These are phyloP conservation scores for Dicentrarchus labrax DNA, from an alignment of 2,113 vertebrate genomes.

Conservation along the genomic window DNA sequence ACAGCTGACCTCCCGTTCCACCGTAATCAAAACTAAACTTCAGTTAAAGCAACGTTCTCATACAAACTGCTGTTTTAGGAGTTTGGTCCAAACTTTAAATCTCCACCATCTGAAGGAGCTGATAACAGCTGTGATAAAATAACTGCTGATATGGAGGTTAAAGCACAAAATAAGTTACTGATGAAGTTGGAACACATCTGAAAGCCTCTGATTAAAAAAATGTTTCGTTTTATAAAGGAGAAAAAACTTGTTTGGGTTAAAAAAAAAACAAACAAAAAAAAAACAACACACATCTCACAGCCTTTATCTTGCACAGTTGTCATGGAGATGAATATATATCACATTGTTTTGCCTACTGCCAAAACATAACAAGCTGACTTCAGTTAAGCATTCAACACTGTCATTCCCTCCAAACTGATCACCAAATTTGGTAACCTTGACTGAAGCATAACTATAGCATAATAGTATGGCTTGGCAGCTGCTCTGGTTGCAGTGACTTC, in stretches of 20 bases:
- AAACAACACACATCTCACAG: too few species aligned
- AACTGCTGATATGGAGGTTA: not conserved
- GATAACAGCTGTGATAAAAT: constrained; percentile 2
- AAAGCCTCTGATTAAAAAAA: not conserved
- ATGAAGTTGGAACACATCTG: not conserved
- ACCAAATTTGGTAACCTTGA: too few species aligned
- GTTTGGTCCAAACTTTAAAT: constrained; percentile 4
- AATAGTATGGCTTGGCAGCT: too few species aligned
- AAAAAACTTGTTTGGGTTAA: not conserved
- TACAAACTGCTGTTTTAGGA: not conserved
- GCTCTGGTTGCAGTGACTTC: too few species aligned
- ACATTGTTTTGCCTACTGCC: too few species aligned
- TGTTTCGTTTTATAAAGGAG: not conserved
- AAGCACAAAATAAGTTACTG: not conserved
- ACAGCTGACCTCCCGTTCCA: constrained; percentile 34
- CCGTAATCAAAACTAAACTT: not conserved
- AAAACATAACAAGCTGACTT: too few species aligned
- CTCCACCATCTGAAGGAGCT: not conserved
- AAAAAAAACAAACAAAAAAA: too few species aligned
- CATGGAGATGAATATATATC: too few species aligned
- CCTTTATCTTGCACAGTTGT: not conserved
- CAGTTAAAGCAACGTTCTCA: not conserved
- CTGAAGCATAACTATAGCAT: too few species aligned
- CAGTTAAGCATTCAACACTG: too few species aligned
- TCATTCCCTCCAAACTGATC: too few species aligned